Evolutionary conservation across 2,113 vertebrate genomes (phyloP), one percentile per base, ranked within the genome.

Genomic region (Haemorhous mexicanus): DNA sequence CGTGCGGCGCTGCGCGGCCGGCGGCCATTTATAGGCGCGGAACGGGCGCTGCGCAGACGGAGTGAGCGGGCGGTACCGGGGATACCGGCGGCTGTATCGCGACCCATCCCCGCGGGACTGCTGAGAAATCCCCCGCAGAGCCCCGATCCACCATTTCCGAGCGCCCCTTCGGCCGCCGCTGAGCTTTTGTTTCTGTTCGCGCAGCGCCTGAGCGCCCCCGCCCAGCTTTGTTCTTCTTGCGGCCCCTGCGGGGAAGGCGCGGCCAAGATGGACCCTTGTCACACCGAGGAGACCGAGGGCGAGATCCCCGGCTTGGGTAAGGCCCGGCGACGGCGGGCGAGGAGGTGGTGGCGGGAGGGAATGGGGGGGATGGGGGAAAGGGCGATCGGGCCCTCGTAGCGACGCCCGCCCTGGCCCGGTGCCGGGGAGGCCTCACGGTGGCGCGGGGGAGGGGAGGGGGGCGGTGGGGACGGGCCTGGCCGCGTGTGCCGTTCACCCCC

Each of bases 1-100:
- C 21, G 58, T 82, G 69, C 70, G 30, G 81, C 39, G 68, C 74
- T 43, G 50, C 78, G 80, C 75, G 68, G 24, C 55, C 44, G 55
- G 69, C 39, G 44, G 76, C 27, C 89, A 93, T 93, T 86, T 90
- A 93, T 77, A 72, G 87, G 70, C 22, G 82, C 39, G 77, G 87
- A 64, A 49, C 49, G 82, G 56, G 70, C 47, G 28, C 41, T 59
- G 64, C 87, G 87, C 46, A 67, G 74, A 44, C 20, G 16, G 39
- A 90, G 35, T 23, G 33, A 77, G 70, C 70, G 50, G 82, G 63
- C 32, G 50, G 16, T 37, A 76, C 7, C 12, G 44, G n/a, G 16
- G 24, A 4, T 10, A 2, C 3, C n/a, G 44, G 56, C 0, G 2
- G 23, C 2, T 47, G 9, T 2, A 85, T 93, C 87, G 81, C 3